phyloP scores from a whole-genome alignment of 2,797 vertebrate genomes.

The Acropternis orthonyx region DNA sequence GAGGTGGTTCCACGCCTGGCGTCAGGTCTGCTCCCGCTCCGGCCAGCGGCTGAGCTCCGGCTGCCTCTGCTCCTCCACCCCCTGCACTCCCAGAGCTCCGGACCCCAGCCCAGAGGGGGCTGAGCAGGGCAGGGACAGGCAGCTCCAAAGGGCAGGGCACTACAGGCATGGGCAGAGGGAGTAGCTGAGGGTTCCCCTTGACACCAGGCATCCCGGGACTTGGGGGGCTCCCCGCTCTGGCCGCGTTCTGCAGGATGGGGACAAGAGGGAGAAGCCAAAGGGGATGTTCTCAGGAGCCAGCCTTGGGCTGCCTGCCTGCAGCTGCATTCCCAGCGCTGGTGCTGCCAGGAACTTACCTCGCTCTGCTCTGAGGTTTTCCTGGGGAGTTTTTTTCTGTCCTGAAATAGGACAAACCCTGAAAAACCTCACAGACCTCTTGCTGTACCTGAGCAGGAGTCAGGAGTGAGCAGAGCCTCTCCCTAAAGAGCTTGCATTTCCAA shows the following conservation, averaged over 20 bases:
- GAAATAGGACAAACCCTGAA: background rate
- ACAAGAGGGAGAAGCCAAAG: rapidly evolving
- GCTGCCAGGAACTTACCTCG: background rate
- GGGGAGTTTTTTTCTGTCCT: background rate
- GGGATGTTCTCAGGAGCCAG: rapidly evolving
- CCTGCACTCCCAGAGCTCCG: background rate
- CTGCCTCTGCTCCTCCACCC: rapidly evolving
- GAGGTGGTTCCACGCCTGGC: background rate
- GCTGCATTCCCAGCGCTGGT: rapidly evolving
- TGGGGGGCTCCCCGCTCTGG: background rate
- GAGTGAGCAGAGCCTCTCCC: background rate
- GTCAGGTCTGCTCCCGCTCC: background rate
- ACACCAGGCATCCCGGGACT: rapidly evolving
- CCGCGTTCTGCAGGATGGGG: rapidly evolving
- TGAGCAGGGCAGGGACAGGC: rapidly evolving
- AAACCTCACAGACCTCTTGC: background rate
- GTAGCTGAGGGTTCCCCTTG: background rate
- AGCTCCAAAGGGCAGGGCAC: background rate
- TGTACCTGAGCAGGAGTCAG: background rate
- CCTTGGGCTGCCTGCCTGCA: background rate
- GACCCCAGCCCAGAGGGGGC: background rate
- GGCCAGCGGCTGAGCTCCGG: background rate
- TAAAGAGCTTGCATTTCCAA: background rate
- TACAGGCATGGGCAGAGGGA: background rate
- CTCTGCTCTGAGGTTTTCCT: background rate